Evolutionary conservation across 2,113 vertebrate genomes (phyloP).

Genomic region (Psilopogon haemacephalus): DNA sequence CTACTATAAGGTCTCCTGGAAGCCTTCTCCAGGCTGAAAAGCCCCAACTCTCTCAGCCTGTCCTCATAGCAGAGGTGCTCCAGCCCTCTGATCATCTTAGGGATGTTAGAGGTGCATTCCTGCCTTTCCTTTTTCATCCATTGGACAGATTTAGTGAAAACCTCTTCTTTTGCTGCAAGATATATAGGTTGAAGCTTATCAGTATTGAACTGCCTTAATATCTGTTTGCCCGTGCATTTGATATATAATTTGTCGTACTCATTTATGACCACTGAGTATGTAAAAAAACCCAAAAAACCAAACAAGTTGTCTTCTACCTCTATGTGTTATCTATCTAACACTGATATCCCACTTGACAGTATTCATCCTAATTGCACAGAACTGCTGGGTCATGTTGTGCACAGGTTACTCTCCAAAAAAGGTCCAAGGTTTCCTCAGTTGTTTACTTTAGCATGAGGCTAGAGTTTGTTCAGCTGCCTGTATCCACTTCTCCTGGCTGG

Average conservation of each 20-base stretch:
- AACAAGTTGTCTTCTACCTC: background rate
- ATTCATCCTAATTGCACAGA: slow-evolving; percentile 1
- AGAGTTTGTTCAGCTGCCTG: background rate
- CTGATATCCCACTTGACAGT: background rate
- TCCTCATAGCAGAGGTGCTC: no score
- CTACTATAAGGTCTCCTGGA: no score
- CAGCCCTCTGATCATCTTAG: no score
- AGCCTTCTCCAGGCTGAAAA: no score
- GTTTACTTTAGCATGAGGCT: background rate
- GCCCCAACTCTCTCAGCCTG: no score
- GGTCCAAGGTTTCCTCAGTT: background rate
- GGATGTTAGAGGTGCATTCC: background rate
- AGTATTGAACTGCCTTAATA: background rate
- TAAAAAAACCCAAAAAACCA: background rate
- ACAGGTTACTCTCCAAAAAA: background rate
- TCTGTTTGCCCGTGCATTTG: background rate
- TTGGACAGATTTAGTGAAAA: background rate
- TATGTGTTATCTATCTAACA: background rate
- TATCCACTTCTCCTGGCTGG: background rate
- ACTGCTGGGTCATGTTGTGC: background rate
- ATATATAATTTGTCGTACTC: background rate
- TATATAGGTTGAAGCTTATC: background rate
- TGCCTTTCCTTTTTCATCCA: background rate
- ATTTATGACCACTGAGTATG: background rate
- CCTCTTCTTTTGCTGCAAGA: background rate